A percentile compares a stretch with the other conserved stretches of the same genome.
Evolutionary conservation across 2,113 vertebrate species (phyloP).

Genomic region (Oncorhynchus clarkii): DNA sequence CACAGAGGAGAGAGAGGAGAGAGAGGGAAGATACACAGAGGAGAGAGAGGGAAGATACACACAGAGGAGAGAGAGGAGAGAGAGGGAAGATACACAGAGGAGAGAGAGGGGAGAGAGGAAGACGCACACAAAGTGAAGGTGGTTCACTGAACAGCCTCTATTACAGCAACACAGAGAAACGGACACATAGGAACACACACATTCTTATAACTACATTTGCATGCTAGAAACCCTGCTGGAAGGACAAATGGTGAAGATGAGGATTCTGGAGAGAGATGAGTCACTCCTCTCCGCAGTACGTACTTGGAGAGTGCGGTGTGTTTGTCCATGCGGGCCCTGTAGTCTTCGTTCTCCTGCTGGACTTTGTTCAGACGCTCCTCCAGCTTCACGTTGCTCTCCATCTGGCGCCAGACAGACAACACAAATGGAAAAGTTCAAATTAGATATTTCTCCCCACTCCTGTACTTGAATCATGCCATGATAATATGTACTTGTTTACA

Average conservation of each 20-base stretch:
- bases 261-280: not conserved
- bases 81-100: too few relatives aligned
- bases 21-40: too few relatives aligned
- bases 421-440: not conserved
- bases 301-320: slow-evolving; percentile 92
- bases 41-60: too few relatives aligned
- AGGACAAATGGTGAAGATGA: not conserved
- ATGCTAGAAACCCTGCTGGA: not conserved
- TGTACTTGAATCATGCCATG: too few relatives aligned
- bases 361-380: slow-evolving; percentile 84
- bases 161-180: not conserved
- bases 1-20: too few relatives aligned
- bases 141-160: too few relatives aligned
- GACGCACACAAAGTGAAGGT: too few relatives aligned
- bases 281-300: slow-evolving; percentile 4
- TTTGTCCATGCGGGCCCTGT: slow-evolving; percentile 91
- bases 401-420: slow-evolving; percentile 59
- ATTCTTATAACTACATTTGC: not conserved
- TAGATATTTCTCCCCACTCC: not conserved
- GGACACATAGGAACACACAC: not conserved
- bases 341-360: slow-evolving; percentile 94
- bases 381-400: slow-evolving; percentile 83
- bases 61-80: too few relatives aligned
- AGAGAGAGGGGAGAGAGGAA: too few relatives aligned
- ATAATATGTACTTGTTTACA: too few relatives aligned